Base-by-base conservation (phyloP, 2,797 vertebrate genomes). In the Stomatorhinus walkeri region DNA sequence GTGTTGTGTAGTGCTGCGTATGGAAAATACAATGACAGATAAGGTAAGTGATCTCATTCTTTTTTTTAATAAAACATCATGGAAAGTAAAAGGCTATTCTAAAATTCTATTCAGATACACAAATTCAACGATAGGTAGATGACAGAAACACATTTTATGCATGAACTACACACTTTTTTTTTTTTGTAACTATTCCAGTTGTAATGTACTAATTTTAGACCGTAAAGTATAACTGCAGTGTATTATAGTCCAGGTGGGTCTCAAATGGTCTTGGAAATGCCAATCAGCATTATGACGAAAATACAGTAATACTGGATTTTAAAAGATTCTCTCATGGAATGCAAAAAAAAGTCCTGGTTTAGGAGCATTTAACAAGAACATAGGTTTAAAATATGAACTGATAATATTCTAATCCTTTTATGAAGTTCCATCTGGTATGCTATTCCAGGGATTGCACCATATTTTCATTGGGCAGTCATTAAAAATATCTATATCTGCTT, bases 31-130 rank as follows among this genome's bases (percentile, higher is more conserved):
- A n/a, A 48, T n/a, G 48, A 52, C 40, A 46, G n/a, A 83, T 46
- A 56, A 88, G 36, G 88, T 83, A 88, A 59, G 88, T 36, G 24
- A 32, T 28, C 24, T 43, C 72, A 59, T 54, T 54, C 52, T 88
- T 40, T 88, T 76, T 51, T 79, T 19, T 40, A 6, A 76, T 76
- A 19, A 76, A 76, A 76, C 2, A 64, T 24, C 22, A 64, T 28
- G 61, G 24, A 64, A 28, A 64, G 61, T 64, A 64, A 64, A 64
- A 64, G 7, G 24, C 61, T 64, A 4, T 28, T 64, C 9, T 28
- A 10, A 28, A 64, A 64, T 64, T 64, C 1, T 64, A 28, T 64
- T 64, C 24, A 32, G 61, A 64, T 64, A 64, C 22, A 64, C 61
- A 64, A 22, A 64, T 64, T 28, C 22, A 28, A 28, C 9, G 0